Conservation (phyloP, 1,140 invertebrate species). For the Heliconius hewitsoni region DNA sequence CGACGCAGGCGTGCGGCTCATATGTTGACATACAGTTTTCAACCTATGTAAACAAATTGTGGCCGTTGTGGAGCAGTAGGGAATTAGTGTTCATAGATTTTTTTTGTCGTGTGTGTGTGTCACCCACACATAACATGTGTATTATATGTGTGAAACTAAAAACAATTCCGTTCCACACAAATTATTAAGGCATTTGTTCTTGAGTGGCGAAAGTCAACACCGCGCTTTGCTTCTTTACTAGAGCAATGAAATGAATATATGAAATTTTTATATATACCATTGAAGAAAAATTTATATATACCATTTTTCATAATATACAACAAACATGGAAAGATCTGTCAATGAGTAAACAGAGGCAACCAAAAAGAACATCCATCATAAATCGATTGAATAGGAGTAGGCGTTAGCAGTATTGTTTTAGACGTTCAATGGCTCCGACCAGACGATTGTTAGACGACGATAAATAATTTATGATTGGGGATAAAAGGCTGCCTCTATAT, state of each 20-base stretch:
- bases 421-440: slow-evolving; percentile 14
- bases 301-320: neutral
- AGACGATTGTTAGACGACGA: slow-evolving; percentile 18
- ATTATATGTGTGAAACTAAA: neutral
- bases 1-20: slow-evolving; percentile 93
- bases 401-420: slow-evolving; percentile 1
- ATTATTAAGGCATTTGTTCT: no score
- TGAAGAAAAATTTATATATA: no score
- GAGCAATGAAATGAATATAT: no score
- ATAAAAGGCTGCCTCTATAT: slow-evolving; percentile 19
- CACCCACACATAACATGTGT: no score
- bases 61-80: no score
- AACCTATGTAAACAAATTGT: slow-evolving; percentile 77
- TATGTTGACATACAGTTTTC: slow-evolving; percentile 93
- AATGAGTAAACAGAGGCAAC: neutral
- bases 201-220: no score
- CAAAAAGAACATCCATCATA: neutral
- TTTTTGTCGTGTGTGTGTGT: neutral
- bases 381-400: neutral
- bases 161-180: no score
- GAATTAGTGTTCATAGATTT: no score
- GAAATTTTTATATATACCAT: no score
- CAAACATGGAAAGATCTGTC: neutral
- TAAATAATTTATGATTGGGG: slow-evolving; percentile 17
- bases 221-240: no score